Evolutionary conservation across 2,888 invertebrate genomes (phyloP).

Genomic region (Loripinus fragilis): DNA sequence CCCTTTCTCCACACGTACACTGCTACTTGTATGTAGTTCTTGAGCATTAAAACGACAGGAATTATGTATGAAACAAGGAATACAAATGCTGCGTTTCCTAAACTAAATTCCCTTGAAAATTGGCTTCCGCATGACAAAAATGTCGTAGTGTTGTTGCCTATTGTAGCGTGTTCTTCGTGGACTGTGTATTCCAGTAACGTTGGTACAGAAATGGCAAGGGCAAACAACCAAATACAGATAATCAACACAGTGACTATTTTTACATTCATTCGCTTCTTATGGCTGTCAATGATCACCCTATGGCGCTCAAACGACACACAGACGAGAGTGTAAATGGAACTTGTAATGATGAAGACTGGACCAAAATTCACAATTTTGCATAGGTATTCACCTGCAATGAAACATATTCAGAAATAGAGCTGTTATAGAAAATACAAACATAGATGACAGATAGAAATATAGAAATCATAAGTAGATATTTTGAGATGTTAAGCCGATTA

Average conservation of each 20-base stretch:
- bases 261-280: background rate
- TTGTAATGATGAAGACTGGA: conserved; percentile 4
- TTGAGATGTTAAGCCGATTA: too few species aligned
- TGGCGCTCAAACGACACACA: conserved; percentile 1
- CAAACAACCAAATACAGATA: background rate
- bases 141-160: background rate
- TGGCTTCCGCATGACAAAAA: background rate
- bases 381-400: background rate
- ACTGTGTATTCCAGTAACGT: background rate
- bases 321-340: conserved; percentile 1
- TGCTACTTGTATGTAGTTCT: conserved; percentile 52
- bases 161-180: background rate
- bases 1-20: conserved; percentile 41
- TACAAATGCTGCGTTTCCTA: conserved; percentile 60
- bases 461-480: too few species aligned
- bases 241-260: background rate
- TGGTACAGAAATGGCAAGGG: background rate
- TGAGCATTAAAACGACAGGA: conserved; percentile 56
- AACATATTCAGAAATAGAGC: too few species aligned
- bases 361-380: conserved; percentile 1
- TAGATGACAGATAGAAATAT: too few species aligned
- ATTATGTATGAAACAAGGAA: conserved; percentile 61
- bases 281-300: background rate
- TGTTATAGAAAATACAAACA: too few species aligned
- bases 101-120: background rate